A percentile compares a stretch with the other conserved stretches of the same genome.
These are phyloP conservation scores for Periophthalmus magnuspinnatus DNA, from an alignment of 2,797 vertebrate genomes.

Conservation along the genomic window DNA sequence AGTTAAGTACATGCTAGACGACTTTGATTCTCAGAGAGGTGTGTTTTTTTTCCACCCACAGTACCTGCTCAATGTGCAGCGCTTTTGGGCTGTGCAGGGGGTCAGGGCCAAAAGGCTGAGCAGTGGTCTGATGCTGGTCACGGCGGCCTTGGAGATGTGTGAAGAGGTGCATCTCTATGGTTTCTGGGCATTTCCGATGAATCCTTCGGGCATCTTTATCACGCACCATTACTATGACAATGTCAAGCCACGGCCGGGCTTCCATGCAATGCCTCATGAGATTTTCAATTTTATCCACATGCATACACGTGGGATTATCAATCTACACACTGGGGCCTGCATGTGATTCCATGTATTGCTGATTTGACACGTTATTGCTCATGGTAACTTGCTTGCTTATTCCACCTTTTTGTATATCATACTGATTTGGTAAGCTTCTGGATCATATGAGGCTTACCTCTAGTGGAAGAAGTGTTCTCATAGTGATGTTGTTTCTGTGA, in stretches of 20 bases:
- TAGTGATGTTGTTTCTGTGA: slow-evolving; percentile 68
- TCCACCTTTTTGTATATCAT: slow-evolving; percentile 32
- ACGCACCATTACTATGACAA: slow-evolving; percentile 99
- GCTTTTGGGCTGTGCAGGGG: slow-evolving; percentile 93
- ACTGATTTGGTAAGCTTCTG: slow-evolving; percentile 27
- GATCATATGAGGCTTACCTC: slow-evolving; percentile 62
- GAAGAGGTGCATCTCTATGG: slow-evolving; percentile 97
- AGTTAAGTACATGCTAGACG: slow-evolving; percentile 96
- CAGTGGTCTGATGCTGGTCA: slow-evolving; percentile 94
- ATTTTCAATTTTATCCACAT: slow-evolving; percentile 97
- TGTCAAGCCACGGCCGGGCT: slow-evolving; percentile 94
- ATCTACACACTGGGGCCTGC: slow-evolving; percentile 90
- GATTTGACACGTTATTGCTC: slow-evolving; percentile 27
- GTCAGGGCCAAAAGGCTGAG: slow-evolving; percentile 92
- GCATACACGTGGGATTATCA: slow-evolving; percentile 92
- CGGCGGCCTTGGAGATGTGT: slow-evolving; percentile 93
- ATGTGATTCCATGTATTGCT: slow-evolving; percentile 70
- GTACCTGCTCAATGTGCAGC: slow-evolving; percentile 94
- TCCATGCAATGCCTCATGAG: slow-evolving; percentile 97
- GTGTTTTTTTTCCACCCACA: slow-evolving; percentile 97
- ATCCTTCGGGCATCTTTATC: slow-evolving; percentile 91
- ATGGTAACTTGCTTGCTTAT: slow-evolving; percentile 46
- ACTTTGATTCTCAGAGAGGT: slow-evolving; percentile 87
- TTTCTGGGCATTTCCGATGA: slow-evolving; percentile 98
- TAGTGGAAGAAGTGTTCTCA: slow-evolving; percentile 56